Conservation (phyloP, 2,113 vertebrate species). For the Spea bombifrons region DNA sequence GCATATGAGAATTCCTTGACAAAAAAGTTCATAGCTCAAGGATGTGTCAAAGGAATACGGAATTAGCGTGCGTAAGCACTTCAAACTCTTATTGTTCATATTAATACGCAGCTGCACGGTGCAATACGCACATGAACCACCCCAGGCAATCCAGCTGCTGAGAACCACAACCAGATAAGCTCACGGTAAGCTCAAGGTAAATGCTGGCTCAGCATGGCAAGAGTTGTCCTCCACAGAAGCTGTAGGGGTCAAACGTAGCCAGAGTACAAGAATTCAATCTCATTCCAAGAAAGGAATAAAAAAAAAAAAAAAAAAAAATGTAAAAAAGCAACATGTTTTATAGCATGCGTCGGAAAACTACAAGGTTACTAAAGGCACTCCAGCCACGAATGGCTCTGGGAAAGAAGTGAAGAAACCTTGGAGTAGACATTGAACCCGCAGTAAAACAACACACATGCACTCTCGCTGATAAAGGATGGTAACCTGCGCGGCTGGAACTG, state of each 20-base stretch:
- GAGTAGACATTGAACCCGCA: constrained; percentile 18
- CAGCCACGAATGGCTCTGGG: neutral
- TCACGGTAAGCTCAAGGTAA: too few species aligned
- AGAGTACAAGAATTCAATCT: too few species aligned
- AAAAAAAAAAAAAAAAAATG: too few species aligned
- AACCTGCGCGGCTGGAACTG: constrained; percentile 1
- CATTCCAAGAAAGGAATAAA: too few species aligned
- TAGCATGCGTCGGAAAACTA: too few species aligned
- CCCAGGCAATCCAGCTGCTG: too few species aligned
- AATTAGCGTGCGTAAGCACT: neutral
- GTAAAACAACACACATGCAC: neutral
- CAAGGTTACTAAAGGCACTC: constrained; percentile 14
- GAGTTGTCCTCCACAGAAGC: too few species aligned
- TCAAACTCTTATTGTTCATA: neutral
- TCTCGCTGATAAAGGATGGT: neutral
- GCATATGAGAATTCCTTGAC: neutral
- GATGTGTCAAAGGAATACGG: neutral
- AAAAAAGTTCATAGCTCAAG: constrained; percentile 4
- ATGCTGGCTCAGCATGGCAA: too few species aligned
- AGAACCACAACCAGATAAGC: too few species aligned
- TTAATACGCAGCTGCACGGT: too few species aligned
- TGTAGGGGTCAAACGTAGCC: too few species aligned
- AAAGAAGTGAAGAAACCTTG: constrained; percentile 11
- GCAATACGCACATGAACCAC: too few species aligned
- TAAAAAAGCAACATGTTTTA: neutral